Evolutionary conservation across 92 coral and sea anemone species (phyloP).

Genomic region (Phenganax subtilis): DNA sequence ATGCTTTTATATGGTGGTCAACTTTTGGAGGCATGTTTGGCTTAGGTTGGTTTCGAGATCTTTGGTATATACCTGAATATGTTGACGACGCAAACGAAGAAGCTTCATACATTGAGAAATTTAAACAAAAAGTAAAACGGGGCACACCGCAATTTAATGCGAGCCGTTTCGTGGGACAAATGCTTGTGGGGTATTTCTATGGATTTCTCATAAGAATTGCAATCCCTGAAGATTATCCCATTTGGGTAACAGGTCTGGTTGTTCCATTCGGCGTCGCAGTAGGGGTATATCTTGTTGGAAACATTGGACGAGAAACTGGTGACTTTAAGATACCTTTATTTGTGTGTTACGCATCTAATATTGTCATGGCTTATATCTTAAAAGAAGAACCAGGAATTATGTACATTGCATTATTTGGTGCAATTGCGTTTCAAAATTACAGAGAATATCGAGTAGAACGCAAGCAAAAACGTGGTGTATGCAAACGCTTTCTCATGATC

Average conservation of each 20-base stretch:
- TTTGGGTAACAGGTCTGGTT: conserved; percentile 62
- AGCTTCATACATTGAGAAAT: conserved; percentile 55
- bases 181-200: conserved; percentile 91
- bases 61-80: conserved; percentile 95
- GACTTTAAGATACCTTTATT: conserved; percentile 73
- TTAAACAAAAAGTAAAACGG: conserved; percentile 67
- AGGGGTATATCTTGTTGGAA: conserved; percentile 94
- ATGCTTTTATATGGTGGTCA: conserved; percentile 99
- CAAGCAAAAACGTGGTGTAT: conserved; percentile 57
- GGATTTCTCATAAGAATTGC: conserved; percentile 87
- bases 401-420: conserved; percentile 85
- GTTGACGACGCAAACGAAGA: conserved; percentile 91
- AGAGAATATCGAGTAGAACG: conserved; percentile 58
- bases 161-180: conserved; percentile 86
- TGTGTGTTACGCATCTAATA: conserved; percentile 61
- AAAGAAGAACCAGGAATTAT: conserved; percentile 83
- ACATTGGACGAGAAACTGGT: conserved; percentile 89
- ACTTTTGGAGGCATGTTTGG: conserved; percentile 94
- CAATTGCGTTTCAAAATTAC: conserved; percentile 68
- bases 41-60: conserved; percentile 93
- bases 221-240: conserved; percentile 74
- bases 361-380: conserved; percentile 59
- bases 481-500: conserved; percentile 71
- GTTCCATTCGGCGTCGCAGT: conserved; percentile 92
- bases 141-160: conserved; percentile 78